These are phyloP conservation scores for Lophura nycthemera DNA, from an alignment of 2,113 vertebrate genomes.

Conservation along the genomic window DNA sequence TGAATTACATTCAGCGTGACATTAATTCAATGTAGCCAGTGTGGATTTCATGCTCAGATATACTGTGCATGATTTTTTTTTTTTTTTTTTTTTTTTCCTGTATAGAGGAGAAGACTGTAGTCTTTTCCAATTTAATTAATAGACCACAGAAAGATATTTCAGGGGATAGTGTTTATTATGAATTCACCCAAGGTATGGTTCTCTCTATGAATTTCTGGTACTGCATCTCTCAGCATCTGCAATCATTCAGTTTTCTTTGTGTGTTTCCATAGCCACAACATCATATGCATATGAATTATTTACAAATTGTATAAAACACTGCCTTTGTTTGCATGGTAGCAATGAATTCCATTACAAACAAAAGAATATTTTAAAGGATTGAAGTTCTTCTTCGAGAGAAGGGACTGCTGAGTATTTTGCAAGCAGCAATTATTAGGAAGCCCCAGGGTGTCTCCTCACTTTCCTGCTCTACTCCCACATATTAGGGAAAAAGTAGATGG, in stretches of 20 bases:
- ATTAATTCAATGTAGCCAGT: neutral
- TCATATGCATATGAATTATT: neutral
- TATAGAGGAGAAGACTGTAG: neutral
- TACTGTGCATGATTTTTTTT: neutral
- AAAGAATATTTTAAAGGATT: neutral
- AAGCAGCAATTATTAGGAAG: neutral
- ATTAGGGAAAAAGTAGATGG: neutral
- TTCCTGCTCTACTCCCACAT: neutral
- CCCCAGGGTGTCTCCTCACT: neutral
- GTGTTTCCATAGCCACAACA: neutral
- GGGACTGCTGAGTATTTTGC: neutral
- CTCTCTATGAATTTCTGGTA: neutral
- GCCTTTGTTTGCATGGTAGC: neutral
- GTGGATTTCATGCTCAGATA: neutral
- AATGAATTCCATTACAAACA: neutral
- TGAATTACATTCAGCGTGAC: neutral
- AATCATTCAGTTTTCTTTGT: neutral
- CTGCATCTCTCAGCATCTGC: neutral
- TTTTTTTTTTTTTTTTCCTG: neutral
- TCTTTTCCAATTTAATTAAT: neutral
- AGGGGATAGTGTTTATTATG: neutral
- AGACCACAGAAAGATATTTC: neutral
- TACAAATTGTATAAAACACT: neutral
- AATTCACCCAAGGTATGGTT: neutral
- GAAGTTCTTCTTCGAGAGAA: neutral